phyloP scores from a whole-genome alignment of 2,113 vertebrate species.

The Gobiocypris rarus region DNA sequence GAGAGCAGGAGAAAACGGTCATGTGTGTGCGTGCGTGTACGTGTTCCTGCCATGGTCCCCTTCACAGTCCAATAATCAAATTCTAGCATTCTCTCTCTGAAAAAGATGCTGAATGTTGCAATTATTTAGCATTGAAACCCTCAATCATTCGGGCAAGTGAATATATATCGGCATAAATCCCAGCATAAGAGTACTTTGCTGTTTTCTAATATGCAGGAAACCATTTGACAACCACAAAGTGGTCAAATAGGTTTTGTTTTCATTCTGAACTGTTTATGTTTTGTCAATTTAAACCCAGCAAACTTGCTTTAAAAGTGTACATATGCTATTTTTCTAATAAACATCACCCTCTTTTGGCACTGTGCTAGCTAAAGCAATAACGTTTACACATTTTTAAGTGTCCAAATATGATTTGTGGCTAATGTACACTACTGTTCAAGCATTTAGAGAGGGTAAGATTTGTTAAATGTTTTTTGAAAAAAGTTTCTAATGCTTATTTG shows the following conservation, averaged over 20 bases:
- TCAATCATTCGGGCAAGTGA: conserved; percentile 20
- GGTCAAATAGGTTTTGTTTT: conserved; percentile 4
- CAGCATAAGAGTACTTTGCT: not conserved
- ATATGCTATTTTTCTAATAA: not conserved
- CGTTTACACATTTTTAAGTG: not conserved
- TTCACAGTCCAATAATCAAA: conserved; percentile 33
- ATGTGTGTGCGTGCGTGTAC: not conserved
- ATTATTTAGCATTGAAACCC: conserved; percentile 22
- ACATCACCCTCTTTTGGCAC: not conserved
- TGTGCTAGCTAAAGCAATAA: not conserved
- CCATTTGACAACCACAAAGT: not conserved
- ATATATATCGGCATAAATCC: conserved; percentile 1
- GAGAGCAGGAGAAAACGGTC: not conserved
- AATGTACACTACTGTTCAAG: not conserved
- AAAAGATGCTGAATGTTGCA: conserved; percentile 27
- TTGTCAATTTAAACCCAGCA: not conserved
- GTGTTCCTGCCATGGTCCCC: conserved; percentile 4
- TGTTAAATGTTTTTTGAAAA: too few relatives aligned
- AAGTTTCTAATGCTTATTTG: not conserved
- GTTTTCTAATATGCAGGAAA: conserved; percentile 9
- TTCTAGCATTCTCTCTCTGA: conserved; percentile 14
- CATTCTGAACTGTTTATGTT: not conserved
- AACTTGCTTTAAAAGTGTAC: not conserved
- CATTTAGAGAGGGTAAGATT: too few relatives aligned
- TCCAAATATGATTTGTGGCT: not conserved